Evolutionary conservation across 2,888 invertebrate species (phyloP).

Genomic region (Micropterix aruncella): DNA sequence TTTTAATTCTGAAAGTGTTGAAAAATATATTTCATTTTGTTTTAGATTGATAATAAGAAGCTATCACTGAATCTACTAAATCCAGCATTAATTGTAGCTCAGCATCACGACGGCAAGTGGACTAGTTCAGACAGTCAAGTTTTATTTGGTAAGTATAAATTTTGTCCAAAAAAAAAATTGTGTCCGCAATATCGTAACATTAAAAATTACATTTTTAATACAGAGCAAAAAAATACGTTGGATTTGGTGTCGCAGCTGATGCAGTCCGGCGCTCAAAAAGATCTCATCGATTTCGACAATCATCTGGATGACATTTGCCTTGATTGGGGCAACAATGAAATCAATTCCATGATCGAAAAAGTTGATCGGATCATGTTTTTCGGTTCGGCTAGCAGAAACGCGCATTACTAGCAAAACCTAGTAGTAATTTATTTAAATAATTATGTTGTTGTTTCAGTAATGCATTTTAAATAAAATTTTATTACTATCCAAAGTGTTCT

Average conservation of each 20-base stretch:
- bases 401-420: too few species aligned
- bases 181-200: constrained; percentile 2
- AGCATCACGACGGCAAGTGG: constrained; percentile 67
- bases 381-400: too few species aligned
- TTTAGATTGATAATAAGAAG: constrained; percentile 69
- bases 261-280: constrained; percentile 55
- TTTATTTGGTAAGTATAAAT: constrained; percentile 23
- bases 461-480: constrained; percentile 13
- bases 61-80: constrained; percentile 50
- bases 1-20: too few species aligned
- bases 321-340: constrained; percentile 76
- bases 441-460: constrained; percentile 5
- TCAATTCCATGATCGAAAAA: constrained; percentile 43
- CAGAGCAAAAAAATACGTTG: constrained; percentile 35
- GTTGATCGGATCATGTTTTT: too few species aligned
- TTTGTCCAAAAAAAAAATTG: neutral
- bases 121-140: constrained; percentile 29
- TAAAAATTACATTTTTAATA: constrained; percentile 12
- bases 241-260: constrained; percentile 59
- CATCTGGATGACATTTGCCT: constrained; percentile 81
- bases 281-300: constrained; percentile 92
- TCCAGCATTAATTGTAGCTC: constrained; percentile 61
- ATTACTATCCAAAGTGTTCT: constrained; percentile 44
- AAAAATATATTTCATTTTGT: too few species aligned
- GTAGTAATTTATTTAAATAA: too few species aligned